Evolutionary conservation across 2,113 vertebrate species (phyloP).

Genomic region (Otocyon megalotis): DNA sequence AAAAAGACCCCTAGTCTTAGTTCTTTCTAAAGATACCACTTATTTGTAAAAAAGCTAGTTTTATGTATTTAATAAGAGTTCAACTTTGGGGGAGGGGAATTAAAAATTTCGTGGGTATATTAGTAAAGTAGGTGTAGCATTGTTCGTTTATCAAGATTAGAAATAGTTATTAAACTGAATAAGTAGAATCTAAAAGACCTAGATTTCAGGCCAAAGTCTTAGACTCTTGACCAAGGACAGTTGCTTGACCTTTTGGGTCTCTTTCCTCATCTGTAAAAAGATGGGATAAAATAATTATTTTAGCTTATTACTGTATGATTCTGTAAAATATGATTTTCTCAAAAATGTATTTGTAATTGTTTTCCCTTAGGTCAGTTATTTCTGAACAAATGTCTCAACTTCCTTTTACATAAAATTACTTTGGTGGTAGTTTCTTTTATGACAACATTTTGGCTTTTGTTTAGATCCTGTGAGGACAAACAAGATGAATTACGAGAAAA

Average conservation of each 20-base stretch:
- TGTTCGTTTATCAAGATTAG: slow-evolving; percentile 6
- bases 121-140: not conserved
- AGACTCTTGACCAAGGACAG: not conserved
- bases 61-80: slow-evolving; percentile 39
- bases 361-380: slow-evolving; percentile 18
- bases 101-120: not conserved
- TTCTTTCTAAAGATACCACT: not conserved
- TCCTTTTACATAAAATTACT: slow-evolving; percentile 15
- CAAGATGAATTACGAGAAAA: slow-evolving; percentile 16
- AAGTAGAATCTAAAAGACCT: slow-evolving; percentile 21
- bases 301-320: not conserved
- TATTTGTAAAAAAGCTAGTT: not conserved
- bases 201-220: slow-evolving; percentile 23
- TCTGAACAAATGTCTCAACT: not conserved
- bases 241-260: slow-evolving; percentile 15
- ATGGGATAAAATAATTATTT: not conserved
- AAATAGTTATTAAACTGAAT: slow-evolving; percentile 44
- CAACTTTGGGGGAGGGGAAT: not conserved
- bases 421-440: slow-evolving; percentile 18
- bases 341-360: not conserved
- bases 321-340: not conserved
- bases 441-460: slow-evolving; percentile 25
- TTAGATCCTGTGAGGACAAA: slow-evolving; percentile 2
- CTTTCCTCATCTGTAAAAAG: not conserved
- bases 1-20: not conserved